Evolutionary conservation across 2,113 vertebrate species (phyloP).

Genomic region (Thalassoma bifasciatum): DNA sequence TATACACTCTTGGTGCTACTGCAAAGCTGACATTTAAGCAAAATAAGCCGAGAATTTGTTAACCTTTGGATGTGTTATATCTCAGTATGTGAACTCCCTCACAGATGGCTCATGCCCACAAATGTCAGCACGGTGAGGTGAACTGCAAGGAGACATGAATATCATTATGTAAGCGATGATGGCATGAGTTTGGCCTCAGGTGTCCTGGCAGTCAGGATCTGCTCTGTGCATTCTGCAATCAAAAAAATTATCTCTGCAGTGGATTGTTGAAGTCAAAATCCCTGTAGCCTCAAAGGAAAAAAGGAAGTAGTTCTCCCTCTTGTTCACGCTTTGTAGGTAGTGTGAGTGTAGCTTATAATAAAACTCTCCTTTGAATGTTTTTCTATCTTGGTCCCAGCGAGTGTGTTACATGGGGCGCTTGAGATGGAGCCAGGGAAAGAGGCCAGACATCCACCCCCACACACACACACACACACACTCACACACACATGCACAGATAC

Average conservation of each 20-base stretch:
- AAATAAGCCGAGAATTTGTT: conserved; percentile 53
- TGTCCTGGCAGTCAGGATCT: conserved; percentile 37
- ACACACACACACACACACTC: conserved; percentile 10
- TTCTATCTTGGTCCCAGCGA: conserved; percentile 62
- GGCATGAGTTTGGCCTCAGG: conserved; percentile 56
- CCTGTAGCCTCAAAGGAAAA: conserved; percentile 12
- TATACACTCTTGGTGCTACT: conserved; percentile 19
- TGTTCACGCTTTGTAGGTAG: conserved; percentile 15
- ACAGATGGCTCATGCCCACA: conserved; percentile 68
- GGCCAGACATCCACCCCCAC: conserved; percentile 73
- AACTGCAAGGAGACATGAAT: conserved; percentile 55
- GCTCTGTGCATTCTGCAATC: conserved; percentile 1
- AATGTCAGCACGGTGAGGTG: conserved; percentile 71
- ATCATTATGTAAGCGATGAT: conserved; percentile 66
- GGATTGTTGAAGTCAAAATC: conserved; percentile 19
- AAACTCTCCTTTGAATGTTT: conserved; percentile 29
- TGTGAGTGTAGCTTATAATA: conserved; percentile 34
- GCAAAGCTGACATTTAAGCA: conserved; percentile 62
- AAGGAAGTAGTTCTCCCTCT: conserved; percentile 2
- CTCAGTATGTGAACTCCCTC: conserved; percentile 39
- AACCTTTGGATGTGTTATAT: conserved; percentile 60
- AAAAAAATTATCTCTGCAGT: conserved; percentile 12
- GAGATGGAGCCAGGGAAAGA: conserved; percentile 68
- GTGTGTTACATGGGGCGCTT: conserved; percentile 56
- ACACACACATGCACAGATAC: conserved; percentile 1